Evolutionary conservation across 2,888 invertebrate genomes (phyloP).

Genomic region (Hermaeophaga mercurialis): DNA sequence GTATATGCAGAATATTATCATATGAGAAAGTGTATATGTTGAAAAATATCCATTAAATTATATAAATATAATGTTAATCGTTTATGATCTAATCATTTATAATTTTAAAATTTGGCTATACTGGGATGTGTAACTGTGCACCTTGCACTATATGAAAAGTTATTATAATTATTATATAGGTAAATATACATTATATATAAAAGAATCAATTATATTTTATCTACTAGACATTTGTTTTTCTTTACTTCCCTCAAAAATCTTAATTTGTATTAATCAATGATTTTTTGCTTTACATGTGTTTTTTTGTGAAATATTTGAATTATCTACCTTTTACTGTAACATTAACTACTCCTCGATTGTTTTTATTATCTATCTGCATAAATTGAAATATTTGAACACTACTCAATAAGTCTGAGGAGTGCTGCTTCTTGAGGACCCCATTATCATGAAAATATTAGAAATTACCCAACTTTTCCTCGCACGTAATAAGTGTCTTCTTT

Average conservation of each 20-base stretch:
- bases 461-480: too few relatives aligned
- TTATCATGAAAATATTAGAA: too few relatives aligned
- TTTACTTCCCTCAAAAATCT: slow-evolving; percentile 9
- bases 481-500: too few relatives aligned
- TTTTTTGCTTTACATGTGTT: too few relatives aligned
- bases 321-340: too few relatives aligned
- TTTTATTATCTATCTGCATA: too few relatives aligned
- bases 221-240: slow-evolving; percentile 29
- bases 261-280: too few relatives aligned
- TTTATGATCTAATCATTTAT: slow-evolving; percentile 56
- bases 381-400: too few relatives aligned
- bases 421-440: too few relatives aligned
- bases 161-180: slow-evolving; percentile 32
- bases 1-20: slow-evolving; percentile 35
- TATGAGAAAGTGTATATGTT: slow-evolving; percentile 48
- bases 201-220: slow-evolving; percentile 36
- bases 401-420: too few relatives aligned
- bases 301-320: too few relatives aligned
- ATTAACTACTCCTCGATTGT: too few relatives aligned
- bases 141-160: slow-evolving; percentile 31
- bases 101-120: slow-evolving; percentile 48
- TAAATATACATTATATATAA: slow-evolving; percentile 35
- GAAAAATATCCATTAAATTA: slow-evolving; percentile 50
- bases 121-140: slow-evolving; percentile 40
- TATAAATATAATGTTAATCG: slow-evolving; percentile 52